phyloP scores from a whole-genome alignment of 2,113 vertebrate genomes.

The Laticauda colubrina region DNA sequence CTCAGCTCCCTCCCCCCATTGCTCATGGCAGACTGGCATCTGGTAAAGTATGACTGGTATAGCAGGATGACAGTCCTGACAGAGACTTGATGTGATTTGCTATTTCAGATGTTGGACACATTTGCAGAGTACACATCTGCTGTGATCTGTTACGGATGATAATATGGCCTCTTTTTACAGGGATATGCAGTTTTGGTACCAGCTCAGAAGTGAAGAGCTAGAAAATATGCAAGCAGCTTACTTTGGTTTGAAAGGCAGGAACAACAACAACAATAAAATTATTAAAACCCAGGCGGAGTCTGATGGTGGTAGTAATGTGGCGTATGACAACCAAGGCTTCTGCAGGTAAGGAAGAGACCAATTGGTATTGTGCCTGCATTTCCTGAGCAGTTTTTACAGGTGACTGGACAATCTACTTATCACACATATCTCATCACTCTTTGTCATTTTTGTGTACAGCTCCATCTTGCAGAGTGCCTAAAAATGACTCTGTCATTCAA shows the following conservation, averaged over 20 bases:
- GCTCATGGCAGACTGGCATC: background rate
- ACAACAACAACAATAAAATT: constrained; percentile 79
- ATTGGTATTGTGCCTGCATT: fast-evolving
- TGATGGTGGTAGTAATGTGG: constrained; percentile 22
- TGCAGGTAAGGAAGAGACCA: constrained; percentile 69
- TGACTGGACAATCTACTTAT: background rate
- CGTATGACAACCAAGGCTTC: constrained; percentile 69
- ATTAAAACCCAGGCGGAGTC: constrained; percentile 33
- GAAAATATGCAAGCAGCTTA: constrained; percentile 69
- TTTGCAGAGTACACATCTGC: background rate
- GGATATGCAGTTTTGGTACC: constrained; percentile 74
- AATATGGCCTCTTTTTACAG: constrained; percentile 64
- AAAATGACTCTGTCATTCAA: constrained; percentile 6
- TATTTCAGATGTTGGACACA: background rate
- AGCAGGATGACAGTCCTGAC: background rate
- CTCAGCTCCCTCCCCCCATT: background rate
- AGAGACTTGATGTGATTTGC: background rate
- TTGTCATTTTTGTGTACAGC: background rate
- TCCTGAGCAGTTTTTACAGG: constrained; percentile 9
- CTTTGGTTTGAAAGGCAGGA: constrained; percentile 75
- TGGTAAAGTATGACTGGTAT: background rate
- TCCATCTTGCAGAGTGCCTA: background rate
- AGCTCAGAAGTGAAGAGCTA: constrained; percentile 72
- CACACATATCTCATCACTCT: background rate
- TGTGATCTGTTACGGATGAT: background rate